phyloP scores from a whole-genome alignment of 2,888 invertebrate genomes.

The Arrhopalites spinosus region DNA sequence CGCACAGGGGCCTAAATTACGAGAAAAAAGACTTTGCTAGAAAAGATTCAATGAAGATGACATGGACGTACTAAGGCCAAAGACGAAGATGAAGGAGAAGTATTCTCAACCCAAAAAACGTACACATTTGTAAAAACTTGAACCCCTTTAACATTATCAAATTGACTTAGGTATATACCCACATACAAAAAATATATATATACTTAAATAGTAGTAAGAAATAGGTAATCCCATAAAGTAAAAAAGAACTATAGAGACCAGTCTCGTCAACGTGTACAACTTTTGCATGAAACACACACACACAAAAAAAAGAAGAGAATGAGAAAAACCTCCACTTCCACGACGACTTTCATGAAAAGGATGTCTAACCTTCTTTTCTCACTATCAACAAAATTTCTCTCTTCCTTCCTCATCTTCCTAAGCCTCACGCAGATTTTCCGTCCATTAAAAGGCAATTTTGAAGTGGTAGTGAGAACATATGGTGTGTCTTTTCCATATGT shows the following conservation, averaged over 20 bases:
- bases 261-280: neutral
- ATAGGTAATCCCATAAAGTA: neutral
- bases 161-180: neutral
- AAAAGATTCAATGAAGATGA: neutral
- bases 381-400: slow-evolving; percentile 13
- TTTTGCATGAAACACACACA: neutral
- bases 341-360: slow-evolving; percentile 5
- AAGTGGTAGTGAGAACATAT: slow-evolving; percentile 22
- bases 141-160: neutral
- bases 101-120: neutral
- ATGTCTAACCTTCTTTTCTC: neutral
- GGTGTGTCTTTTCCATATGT: neutral
- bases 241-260: neutral
- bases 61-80: too few relatives aligned
- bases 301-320: slow-evolving; percentile 12
- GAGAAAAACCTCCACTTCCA: too few relatives aligned
- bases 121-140: neutral
- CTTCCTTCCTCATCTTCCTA: neutral
- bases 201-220: too few relatives aligned
- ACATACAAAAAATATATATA: too few relatives aligned
- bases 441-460: slow-evolving; percentile 27
- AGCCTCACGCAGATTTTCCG: slow-evolving; percentile 14
- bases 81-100: neutral
- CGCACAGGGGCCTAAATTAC: neutral
- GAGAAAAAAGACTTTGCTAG: neutral